phyloP scores from a whole-genome alignment of 2,888 invertebrate species.

The Lasioglossum zephyrum region DNA sequence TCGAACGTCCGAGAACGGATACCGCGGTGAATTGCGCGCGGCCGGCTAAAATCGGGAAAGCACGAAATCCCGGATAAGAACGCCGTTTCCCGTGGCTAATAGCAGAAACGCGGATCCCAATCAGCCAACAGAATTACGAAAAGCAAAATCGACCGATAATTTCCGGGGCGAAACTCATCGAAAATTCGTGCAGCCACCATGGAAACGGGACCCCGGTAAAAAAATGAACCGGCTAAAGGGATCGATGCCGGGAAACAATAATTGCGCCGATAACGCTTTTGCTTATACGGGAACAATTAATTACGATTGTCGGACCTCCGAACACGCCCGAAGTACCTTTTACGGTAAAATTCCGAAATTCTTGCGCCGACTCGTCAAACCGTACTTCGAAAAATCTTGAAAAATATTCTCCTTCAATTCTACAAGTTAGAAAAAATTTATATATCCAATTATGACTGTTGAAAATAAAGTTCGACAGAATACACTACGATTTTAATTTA shows the following conservation, averaged over 20 bases:
- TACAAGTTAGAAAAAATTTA: too few relatives aligned
- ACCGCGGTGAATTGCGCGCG: neutral
- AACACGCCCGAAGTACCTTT: slow-evolving; percentile 1
- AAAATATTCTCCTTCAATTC: neutral
- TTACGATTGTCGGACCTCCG: slow-evolving; percentile 25
- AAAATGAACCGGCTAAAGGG: neutral
- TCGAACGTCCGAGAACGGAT: neutral
- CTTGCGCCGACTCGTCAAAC: neutral
- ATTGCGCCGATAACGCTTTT: slow-evolving; percentile 50
- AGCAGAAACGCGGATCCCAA: neutral
- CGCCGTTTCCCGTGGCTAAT: neutral
- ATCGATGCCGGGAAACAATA: slow-evolving; percentile 23
- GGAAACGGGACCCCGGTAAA: neutral
- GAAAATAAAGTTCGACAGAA: too few relatives aligned
- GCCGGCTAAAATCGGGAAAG: neutral
- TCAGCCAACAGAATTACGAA: neutral
- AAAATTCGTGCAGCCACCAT: slow-evolving; percentile 38
- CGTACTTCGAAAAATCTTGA: neutral
- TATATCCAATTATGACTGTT: too few relatives aligned
- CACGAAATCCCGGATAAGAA: neutral
- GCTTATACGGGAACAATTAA: slow-evolving; percentile 48
- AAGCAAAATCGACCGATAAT: slow-evolving; percentile 10
- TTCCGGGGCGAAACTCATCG: neutral
- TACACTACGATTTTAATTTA: too few relatives aligned
- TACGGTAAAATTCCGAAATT: neutral